Evolutionary conservation across 2,113 vertebrate genomes (phyloP), one percentile per base, ranked within the genome.

Genomic region (Chaetodon trifascialis): DNA sequence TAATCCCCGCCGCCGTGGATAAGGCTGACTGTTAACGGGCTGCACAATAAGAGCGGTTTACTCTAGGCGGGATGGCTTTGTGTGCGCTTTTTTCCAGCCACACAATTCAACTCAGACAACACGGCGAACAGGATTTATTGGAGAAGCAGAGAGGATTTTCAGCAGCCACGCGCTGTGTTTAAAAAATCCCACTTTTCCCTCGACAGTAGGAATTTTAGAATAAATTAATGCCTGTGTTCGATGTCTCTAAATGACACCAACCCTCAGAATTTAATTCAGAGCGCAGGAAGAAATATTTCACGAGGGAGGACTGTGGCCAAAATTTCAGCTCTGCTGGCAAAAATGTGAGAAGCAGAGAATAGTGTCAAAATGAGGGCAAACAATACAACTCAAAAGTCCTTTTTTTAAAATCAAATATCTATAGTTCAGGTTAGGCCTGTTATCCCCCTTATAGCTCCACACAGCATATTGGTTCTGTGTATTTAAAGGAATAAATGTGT

Each of bases 1-100:
- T 93, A 94, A 93, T 92, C 93, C 94, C 69, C 69, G 38, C 70
- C 19, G 82, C 83, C 55, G 80, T 70, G 78, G 86, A 88, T 90
- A 78, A 90, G 52, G 73, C 83, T 47, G 75, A 25, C 54, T 65
- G 80, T 85, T 88, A 78, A 76, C 82, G 77, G 55, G 86, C 72
- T 64, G 70, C 73, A 76, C 70, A 79, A 84, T 56, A 59, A 68
- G 23, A 76, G 77, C 25, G 25, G 8, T 86, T 80, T 74, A 83
- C 58, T 64, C 70, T 42, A 8, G 58, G 59, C 36, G 42, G 71
- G 36, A 23, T 55, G 67, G 44, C 40, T 60, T 21, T 62, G 44
- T 42, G 51, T 42, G 54, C 12, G 73, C 8, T 40, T 23, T 11
- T 30, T 46, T 21, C 3, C 40, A 55, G 46, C 42, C 52, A 36